Conservation (phyloP, 2,113 vertebrate species). For the Eclectus roratus region DNA sequence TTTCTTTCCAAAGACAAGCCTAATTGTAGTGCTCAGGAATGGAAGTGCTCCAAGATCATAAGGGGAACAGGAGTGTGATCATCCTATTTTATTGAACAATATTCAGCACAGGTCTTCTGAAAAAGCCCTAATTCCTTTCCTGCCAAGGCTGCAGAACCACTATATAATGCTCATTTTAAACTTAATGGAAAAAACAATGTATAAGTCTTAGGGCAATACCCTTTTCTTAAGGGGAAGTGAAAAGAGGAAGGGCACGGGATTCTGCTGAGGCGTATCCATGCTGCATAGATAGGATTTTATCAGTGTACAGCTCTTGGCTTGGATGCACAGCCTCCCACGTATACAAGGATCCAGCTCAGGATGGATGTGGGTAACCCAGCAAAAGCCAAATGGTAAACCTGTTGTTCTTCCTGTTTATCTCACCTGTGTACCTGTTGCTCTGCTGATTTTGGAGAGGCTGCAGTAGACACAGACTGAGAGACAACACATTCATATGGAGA, state of each 20-base stretch:
- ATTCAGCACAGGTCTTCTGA: neutral
- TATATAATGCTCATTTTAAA: neutral
- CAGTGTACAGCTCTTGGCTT: neutral
- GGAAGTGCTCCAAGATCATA: neutral
- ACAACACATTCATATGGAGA: neutral
- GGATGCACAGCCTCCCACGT: fast-evolving
- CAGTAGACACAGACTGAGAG: neutral
- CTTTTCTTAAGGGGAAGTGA: neutral
- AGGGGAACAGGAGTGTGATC: neutral
- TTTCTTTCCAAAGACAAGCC: neutral
- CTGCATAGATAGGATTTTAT: neutral
- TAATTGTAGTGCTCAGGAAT: neutral
- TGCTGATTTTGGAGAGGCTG: neutral
- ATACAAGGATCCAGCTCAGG: neutral
- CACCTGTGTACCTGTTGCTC: neutral
- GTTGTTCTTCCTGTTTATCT: neutral
- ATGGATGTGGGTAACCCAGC: neutral
- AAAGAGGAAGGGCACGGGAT: neutral
- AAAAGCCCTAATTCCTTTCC: neutral
- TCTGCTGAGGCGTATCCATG: neutral
- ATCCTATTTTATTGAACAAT: neutral
- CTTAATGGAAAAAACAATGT: neutral
- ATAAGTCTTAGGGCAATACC: neutral
- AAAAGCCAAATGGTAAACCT: neutral
- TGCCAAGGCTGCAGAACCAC: neutral